These are phyloP conservation scores for Onychostoma macrolepis DNA, from an alignment of 2,113 vertebrate species.

Conservation along the genomic window DNA sequence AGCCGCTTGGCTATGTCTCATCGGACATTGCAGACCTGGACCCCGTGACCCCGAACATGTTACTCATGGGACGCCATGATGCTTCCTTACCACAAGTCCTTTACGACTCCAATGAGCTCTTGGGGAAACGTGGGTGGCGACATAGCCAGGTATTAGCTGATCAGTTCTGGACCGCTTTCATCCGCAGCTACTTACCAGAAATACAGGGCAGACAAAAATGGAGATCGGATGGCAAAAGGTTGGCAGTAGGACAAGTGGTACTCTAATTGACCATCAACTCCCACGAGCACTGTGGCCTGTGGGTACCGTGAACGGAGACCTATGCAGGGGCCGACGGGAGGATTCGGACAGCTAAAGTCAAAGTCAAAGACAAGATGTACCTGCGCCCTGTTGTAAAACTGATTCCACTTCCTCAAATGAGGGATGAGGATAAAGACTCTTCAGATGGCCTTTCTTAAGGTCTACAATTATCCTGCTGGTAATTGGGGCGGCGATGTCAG, in stretches of 20 bases:
- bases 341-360: background rate
- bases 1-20: background rate
- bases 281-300: background rate
- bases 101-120: background rate
- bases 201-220: background rate
- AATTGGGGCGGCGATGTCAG: background rate
- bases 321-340: background rate
- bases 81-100: background rate
- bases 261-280: background rate
- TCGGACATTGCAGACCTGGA: background rate
- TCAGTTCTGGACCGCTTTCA: background rate
- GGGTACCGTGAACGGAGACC: background rate
- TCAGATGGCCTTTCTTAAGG: background rate
- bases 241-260: background rate
- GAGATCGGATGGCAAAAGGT: background rate
- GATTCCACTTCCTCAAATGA: no score
- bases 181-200: background rate
- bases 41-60: background rate
- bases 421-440: background rate
- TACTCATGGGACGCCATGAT: background rate
- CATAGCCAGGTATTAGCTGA: background rate
- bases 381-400: background rate
- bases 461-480: constrained; percentile 1
- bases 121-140: background rate
- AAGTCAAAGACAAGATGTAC: background rate